Evolutionary conservation across 2,113 vertebrate species (phyloP).

Genomic region (Centrocercus urophasianus): DNA sequence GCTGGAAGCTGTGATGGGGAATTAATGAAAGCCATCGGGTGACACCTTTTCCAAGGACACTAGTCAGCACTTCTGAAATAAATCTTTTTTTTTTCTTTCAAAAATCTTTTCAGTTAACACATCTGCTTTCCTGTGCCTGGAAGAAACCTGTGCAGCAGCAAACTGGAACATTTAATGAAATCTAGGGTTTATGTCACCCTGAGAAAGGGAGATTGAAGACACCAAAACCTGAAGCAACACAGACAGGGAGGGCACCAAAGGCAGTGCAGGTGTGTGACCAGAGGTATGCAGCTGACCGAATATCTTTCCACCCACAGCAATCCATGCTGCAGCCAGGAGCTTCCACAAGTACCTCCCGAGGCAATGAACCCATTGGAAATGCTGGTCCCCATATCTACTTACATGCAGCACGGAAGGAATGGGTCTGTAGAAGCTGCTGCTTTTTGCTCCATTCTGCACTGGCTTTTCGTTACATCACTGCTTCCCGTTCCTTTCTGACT

Average conservation of each 20-base stretch:
- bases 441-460: neutral
- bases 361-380: neutral
- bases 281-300: neutral
- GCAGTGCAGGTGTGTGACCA: neutral
- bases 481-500: neutral
- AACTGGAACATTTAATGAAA: neutral
- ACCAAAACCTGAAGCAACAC: neutral
- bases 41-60: neutral
- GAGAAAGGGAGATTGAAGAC: neutral
- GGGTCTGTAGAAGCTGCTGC: neutral
- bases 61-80: neutral
- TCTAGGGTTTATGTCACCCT: neutral
- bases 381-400: neutral
- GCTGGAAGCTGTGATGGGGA: neutral
- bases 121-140: neutral
- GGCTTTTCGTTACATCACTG: neutral
- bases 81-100: neutral
- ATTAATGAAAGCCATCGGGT: neutral
- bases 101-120: neutral
- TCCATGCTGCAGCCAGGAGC: neutral
- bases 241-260: neutral
- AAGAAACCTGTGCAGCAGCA: neutral
- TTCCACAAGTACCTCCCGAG: neutral
- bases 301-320: neutral
- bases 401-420: neutral